Evolutionary conservation across 2,888 invertebrate species (phyloP).

Genomic region (Drosophila parthenogenetica): DNA sequence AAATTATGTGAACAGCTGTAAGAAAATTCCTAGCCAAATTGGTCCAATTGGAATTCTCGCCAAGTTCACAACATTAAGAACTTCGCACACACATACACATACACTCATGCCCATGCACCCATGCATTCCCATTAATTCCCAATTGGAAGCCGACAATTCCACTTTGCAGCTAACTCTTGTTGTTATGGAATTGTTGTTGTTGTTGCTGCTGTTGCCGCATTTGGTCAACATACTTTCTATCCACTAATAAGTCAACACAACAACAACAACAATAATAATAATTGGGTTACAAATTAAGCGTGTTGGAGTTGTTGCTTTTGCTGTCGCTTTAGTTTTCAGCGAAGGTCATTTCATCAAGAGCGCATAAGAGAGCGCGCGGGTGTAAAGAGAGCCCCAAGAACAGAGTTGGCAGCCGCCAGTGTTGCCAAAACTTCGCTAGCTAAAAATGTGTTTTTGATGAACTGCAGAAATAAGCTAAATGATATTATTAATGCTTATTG

Average conservation of each 20-base stretch:
- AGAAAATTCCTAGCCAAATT: slow-evolving; percentile 8
- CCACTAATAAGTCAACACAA: slow-evolving; percentile 54
- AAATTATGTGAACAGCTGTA: slow-evolving; percentile 55
- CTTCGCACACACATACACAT: background rate
- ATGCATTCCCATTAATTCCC: slow-evolving; percentile 1
- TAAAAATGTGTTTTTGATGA: no score
- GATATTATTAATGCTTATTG: no score
- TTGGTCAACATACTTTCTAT: slow-evolving; percentile 73
- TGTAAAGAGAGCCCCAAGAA: background rate
- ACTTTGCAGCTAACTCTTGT: slow-evolving; percentile 9
- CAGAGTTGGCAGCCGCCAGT: background rate
- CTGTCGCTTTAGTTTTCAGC: background rate
- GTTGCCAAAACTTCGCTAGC: no score
- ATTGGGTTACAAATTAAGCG: slow-evolving; percentile 55
- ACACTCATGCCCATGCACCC: background rate
- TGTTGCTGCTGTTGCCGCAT: slow-evolving; percentile 25
- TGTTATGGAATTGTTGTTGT: background rate
- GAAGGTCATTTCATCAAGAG: slow-evolving; percentile 24
- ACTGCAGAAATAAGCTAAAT: no score
- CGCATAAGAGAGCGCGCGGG: background rate
- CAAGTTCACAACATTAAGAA: slow-evolving; percentile 8
- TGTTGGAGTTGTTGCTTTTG: slow-evolving; percentile 1
- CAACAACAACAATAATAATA: slow-evolving; percentile 21
- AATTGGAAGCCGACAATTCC: slow-evolving; percentile 3
- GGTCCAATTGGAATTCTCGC: slow-evolving; percentile 13